Evolutionary conservation across 2,797 vertebrate genomes (phyloP).

Genomic region (Ctenosaura bakeri): DNA sequence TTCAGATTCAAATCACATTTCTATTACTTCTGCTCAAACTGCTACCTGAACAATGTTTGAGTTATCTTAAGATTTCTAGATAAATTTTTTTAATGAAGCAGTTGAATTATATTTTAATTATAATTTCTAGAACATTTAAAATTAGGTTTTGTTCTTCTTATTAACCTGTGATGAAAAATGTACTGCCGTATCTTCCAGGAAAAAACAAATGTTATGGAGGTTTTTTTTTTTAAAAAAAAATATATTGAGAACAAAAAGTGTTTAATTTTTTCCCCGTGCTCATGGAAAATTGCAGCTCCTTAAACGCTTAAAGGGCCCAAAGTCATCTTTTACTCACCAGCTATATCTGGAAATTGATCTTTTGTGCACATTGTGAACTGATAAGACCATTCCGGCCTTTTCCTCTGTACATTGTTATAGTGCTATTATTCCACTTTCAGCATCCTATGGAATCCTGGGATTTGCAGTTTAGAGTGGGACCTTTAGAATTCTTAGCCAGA

Average conservation of each 20-base stretch:
- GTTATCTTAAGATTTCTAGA: neutral
- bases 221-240: neutral
- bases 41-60: slow-evolving; percentile 23
- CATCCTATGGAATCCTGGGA: too few relatives aligned
- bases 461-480: too few relatives aligned
- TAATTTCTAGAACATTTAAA: slow-evolving; percentile 20
- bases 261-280: neutral
- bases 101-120: neutral
- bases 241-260: neutral
- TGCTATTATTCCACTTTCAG: too few relatives aligned
- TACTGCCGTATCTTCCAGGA: neutral
- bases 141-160: neutral
- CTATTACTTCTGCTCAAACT: slow-evolving; percentile 6
- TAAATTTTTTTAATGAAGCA: neutral
- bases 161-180: neutral
- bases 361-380: neutral
- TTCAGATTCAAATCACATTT: neutral
- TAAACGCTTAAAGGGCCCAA: neutral
- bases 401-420: too few relatives aligned
- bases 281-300: neutral
- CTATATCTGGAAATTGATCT: neutral
- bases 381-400: neutral
- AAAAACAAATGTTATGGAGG: neutral
- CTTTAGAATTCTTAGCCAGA: too few relatives aligned
- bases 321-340: neutral